Base-by-base conservation (phyloP, 2,797 vertebrate species). In the Ara ararauna region DNA sequence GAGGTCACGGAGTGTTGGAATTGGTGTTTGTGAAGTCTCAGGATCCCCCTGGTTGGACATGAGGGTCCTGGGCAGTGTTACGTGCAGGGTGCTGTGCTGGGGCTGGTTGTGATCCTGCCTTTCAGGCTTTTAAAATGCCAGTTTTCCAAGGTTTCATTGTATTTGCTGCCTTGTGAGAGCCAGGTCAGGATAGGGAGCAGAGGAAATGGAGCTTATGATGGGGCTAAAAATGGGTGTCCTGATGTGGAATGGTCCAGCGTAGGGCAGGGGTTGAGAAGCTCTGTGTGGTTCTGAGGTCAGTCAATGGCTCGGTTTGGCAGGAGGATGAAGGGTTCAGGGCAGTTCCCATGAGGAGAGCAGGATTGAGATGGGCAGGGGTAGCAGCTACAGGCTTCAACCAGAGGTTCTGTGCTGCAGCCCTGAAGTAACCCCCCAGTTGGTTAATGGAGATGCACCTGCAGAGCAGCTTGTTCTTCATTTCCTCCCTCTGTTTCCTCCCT, bases 231-330 rank as follows among this genome's bases (percentile, higher is more conserved):
- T 7, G 5, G 2, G 24, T 40, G 29, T 20, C 42, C n/a, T 18
- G 60, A 9, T 0, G 0, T 7, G 45, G 51, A 36, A 7, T 0
- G 1, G 34, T 1, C 32, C 76, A 17, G 50, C 21, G 1, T 4
- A 13, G 44, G 40, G 26, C 61, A 45, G 12, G 45, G 16, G 4
- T 1, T 38, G 64, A 44, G 51, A 16, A 14, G 56, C 62, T 44
- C 12, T 17, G 2, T 2, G 4, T 2, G 7, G 34, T 66, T 36
- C 34, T 1, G 2, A 51, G 72, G 24, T 20, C 21, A 1, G 6
- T 12, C 20, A 2, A 12, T 4, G n/a, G n/a, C 44, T 65, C 0
- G 0, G 13, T 3, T 27, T 23, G 18, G 38, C 11, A 6, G 51
- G 54, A 36, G 13, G 44, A 30, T 4, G 53, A 44, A 30, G 32